Percentiles rank a stretch among this genome's conserved stretches.
Evolutionary conservation across 2,888 invertebrate species (phyloP).

Genomic region (Lasius platythorax): DNA sequence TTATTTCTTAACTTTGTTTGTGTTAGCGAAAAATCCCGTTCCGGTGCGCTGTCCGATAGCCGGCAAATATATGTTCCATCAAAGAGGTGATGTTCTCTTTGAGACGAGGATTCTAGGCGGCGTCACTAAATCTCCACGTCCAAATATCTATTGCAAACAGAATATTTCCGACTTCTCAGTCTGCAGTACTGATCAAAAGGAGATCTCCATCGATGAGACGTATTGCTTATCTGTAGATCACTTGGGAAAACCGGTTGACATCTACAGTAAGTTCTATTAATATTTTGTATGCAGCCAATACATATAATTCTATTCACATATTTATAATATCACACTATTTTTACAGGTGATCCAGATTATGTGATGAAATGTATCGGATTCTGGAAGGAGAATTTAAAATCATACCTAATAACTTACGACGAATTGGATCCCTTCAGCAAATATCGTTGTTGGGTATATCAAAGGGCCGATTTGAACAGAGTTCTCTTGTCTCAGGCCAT

Average conservation of each 20-base stretch:
- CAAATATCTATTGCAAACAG: conserved; percentile 96
- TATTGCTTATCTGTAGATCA: conserved; percentile 99
- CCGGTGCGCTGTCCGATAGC: conserved; percentile 98
- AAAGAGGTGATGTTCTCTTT: conserved; percentile 95
- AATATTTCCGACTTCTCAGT: conserved; percentile 98
- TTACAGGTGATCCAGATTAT: conserved; percentile 95
- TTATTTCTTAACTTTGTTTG: conserved; percentile 81
- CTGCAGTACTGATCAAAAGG: conserved; percentile 97
- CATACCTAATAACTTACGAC: conserved; percentile 98
- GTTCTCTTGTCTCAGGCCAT: conserved; percentile 95
- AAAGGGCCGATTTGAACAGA: conserved; percentile 96
- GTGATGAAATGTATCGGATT: conserved; percentile 98
- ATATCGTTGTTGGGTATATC: conserved; percentile 99
- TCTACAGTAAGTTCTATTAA: conserved; percentile 90
- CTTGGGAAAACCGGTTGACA: conserved; percentile 97
- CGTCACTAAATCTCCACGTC: conserved; percentile 97
- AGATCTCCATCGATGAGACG: conserved; percentile 97
- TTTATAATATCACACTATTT: conserved; percentile 35
- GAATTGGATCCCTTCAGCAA: conserved; percentile 98
- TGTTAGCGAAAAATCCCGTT: conserved; percentile 93
- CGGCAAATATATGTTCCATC: conserved; percentile 98
- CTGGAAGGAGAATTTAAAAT: conserved; percentile 99
- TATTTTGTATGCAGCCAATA: background rate
- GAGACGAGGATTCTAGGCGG: conserved; percentile 98
- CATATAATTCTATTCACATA: background rate